Evolutionary conservation across 2,113 vertebrate species (phyloP).

Genomic region (Strigops habroptila): DNA sequence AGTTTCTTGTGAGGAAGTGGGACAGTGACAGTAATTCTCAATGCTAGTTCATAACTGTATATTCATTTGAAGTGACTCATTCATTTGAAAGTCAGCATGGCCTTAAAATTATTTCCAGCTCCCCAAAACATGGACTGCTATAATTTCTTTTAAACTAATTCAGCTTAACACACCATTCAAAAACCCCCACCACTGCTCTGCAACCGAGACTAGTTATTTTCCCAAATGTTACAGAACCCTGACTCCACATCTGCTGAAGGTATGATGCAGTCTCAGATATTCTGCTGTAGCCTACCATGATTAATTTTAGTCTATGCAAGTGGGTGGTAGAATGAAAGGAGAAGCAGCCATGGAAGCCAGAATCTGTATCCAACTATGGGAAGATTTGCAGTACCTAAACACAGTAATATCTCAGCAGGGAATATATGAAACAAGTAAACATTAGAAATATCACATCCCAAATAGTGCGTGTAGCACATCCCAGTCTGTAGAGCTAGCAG

Average conservation of each 20-base stretch:
- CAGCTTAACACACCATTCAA: background rate
- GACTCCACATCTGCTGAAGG: background rate
- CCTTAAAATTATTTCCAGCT: background rate
- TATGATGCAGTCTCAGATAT: background rate
- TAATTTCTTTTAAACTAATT: background rate
- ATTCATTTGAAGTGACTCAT: background rate
- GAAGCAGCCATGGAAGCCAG: background rate
- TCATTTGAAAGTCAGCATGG: background rate
- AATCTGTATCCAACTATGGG: background rate
- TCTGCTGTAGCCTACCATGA: background rate
- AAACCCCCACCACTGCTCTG: background rate
- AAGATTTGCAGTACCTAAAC: background rate
- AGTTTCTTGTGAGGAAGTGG: background rate
- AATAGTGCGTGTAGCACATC: background rate
- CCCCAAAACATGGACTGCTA: background rate
- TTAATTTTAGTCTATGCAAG: conserved; percentile 39
- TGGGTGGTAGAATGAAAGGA: background rate
- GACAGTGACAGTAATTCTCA: background rate
- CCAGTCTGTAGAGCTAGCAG: background rate
- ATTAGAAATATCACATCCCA: background rate
- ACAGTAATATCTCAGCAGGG: background rate
- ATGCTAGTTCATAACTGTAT: background rate
- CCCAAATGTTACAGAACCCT: background rate
- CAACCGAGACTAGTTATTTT: background rate
- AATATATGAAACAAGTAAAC: background rate